These are phyloP conservation scores for Synaphobranchus kaupii DNA, from an alignment of 2,797 vertebrate species.

Conservation along the genomic window DNA sequence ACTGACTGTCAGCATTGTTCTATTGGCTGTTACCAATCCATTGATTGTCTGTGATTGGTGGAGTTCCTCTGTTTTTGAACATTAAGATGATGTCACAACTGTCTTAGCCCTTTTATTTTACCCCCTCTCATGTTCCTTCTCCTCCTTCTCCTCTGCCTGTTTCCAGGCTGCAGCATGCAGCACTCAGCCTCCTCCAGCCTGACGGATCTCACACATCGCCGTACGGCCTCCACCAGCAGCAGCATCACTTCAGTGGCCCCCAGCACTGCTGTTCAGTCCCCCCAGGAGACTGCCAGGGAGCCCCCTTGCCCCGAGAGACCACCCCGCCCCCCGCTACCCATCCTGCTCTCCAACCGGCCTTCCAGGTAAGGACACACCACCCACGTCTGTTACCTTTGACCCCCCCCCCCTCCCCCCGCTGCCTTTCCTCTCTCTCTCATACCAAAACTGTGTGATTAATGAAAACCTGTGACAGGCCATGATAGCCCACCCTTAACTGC, in stretches of 20 bases:
- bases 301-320: slow-evolving; percentile 72
- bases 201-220: slow-evolving; percentile 89
- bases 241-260: slow-evolving; percentile 87
- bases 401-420: too few species aligned
- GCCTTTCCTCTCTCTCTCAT: neutral
- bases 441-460: neutral
- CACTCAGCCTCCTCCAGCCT: slow-evolving; percentile 94
- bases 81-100: neutral
- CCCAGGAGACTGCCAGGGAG: slow-evolving; percentile 61
- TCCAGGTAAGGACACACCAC: slow-evolving; percentile 62
- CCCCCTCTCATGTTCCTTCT: neutral
- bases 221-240: slow-evolving; percentile 93
- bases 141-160: neutral
- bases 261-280: slow-evolving; percentile 72
- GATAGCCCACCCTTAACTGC: neutral
- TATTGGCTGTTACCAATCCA: neutral
- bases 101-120: neutral
- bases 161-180: slow-evolving; percentile 92
- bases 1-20: neutral
- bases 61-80: neutral
- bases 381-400: neutral
- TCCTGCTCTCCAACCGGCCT: slow-evolving; percentile 71
- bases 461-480: too few species aligned
- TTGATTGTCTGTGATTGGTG: neutral
- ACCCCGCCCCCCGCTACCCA: slow-evolving; percentile 71